These are phyloP conservation scores for Cryptomyrus ogoouensis DNA, from an alignment of 2,113 vertebrate genomes.

Conservation along the genomic window DNA sequence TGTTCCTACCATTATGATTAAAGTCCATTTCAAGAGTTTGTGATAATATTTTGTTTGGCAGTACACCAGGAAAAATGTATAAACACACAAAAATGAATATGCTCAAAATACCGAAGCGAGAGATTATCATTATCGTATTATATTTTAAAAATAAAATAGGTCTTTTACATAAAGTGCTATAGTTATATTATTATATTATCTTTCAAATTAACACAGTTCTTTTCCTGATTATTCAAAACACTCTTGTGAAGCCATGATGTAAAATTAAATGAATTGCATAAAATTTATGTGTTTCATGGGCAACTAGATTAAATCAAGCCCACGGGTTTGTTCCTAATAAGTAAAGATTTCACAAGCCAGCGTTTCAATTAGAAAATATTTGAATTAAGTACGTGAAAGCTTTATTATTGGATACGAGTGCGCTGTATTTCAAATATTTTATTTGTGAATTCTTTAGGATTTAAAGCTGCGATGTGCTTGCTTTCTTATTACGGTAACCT, in stretches of 20 bases:
- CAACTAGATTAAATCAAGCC: not conserved
- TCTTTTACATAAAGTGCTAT: not conserved
- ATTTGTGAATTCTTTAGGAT: not conserved
- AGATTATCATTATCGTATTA: not conserved
- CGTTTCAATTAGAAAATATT: not conserved
- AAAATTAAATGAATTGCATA: not conserved
- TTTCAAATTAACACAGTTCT: not conserved
- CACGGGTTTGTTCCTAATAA: not conserved
- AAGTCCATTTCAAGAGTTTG: not conserved
- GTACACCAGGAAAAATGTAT: not conserved
- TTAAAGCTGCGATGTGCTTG: not conserved
- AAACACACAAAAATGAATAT: not conserved
- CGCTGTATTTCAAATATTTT: not conserved
- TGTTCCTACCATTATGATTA: not conserved
- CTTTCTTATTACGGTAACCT: not conserved
- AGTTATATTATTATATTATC: not conserved
- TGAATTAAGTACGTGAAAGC: not conserved
- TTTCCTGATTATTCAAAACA: not conserved
- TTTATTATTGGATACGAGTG: not conserved
- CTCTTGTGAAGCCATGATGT: not conserved
- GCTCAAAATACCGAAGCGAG: not conserved
- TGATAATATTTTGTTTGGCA: not conserved
- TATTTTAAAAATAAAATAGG: not conserved
- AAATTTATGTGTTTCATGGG: not conserved
- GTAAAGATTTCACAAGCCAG: not conserved